Evolutionary conservation across 2,113 vertebrate genomes (phyloP), one percentile per base, ranked within the genome.

Genomic region (Sminthopsis crassicaudata): DNA sequence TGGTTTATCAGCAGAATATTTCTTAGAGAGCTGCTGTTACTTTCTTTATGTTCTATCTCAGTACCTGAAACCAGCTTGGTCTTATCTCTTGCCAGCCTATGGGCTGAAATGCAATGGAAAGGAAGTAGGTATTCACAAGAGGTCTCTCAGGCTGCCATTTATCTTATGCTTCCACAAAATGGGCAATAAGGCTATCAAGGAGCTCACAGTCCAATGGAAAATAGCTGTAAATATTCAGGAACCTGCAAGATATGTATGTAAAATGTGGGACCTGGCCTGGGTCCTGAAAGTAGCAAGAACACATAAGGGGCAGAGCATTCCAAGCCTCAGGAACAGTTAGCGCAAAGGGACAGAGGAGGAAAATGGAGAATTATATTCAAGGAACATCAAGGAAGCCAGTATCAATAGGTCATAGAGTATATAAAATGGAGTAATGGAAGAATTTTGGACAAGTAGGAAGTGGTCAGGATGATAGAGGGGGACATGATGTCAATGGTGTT

Each of bases 131-230:
- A 84, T 2, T 93, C 42, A 57, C 92, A 88, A 42, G 14, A 93
- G 36, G 1, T 67, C 25, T 54, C 57, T 90, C 60, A 91, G 0
- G 1, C 46, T 89, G 12, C 93, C 30, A 57, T 55, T 76, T 90
- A 91, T 84, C 91, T 96, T 89, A 19, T 23, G 12, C 9, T 76
- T 94, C 92, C n/a, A 92, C 30, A 92, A 53, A 93, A 94, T 95
- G 88, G 46, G 19, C n/a, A 84, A 42, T 42, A 7, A 84, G 8
- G n/a, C n/a, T 22, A 23, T 42, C 16, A 84, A 42, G 36, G 7
- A 42, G 19, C 19, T 42, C 19, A 42, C 7, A 84, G 42, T 84
- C 67, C 22, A 84, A 42, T 84, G 36, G 3, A 4, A n/a, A n/a
- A 84, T 19, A 84, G 0, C 1, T 84, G 36, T 42, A 42, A 42